These are phyloP conservation scores for Thaleichthys pacificus DNA, from an alignment of 2,797 vertebrate species.

Conservation along the genomic window DNA sequence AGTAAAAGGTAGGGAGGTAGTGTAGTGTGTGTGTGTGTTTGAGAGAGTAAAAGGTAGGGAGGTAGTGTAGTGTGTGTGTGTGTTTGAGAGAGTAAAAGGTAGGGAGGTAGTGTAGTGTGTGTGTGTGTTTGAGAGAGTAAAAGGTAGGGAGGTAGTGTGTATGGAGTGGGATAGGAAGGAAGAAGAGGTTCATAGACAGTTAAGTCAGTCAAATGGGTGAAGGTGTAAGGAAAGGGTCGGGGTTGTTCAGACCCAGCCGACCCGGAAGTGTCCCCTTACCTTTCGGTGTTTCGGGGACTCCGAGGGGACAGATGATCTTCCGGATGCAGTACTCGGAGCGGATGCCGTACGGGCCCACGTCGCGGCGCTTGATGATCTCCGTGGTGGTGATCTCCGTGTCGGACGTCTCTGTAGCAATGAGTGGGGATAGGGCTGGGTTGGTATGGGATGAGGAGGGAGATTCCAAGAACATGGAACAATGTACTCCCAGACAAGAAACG, in stretches of 20 bases:
- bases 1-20: no score
- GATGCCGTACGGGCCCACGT: conserved; percentile 93
- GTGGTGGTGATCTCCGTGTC: conserved; percentile 98
- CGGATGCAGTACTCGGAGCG: conserved; percentile 97
- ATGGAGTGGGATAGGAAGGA: not conserved
- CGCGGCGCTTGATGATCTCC: conserved; percentile 96
- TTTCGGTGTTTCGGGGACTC: conserved; percentile 94
- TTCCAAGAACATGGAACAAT: conserved; percentile 58
- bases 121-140: not conserved
- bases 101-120: not conserved
- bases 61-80: no score
- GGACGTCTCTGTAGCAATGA: conserved; percentile 87
- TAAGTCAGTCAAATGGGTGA: not conserved
- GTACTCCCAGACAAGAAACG: conserved; percentile 47
- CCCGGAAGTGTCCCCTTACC: conserved; percentile 65
- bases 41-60: no score
- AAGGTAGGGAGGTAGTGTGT: not conserved
- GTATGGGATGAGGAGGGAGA: conserved; percentile 58
- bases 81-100: no score
- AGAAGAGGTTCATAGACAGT: not conserved
- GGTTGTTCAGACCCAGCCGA: not conserved
- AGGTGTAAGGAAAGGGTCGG: no score
- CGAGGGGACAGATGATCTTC: conserved; percentile 97
- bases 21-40: no score
- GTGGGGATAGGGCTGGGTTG: conserved; percentile 71